phyloP scores from a whole-genome alignment of 2,888 invertebrate species.

The Philopedon plagiatum region DNA sequence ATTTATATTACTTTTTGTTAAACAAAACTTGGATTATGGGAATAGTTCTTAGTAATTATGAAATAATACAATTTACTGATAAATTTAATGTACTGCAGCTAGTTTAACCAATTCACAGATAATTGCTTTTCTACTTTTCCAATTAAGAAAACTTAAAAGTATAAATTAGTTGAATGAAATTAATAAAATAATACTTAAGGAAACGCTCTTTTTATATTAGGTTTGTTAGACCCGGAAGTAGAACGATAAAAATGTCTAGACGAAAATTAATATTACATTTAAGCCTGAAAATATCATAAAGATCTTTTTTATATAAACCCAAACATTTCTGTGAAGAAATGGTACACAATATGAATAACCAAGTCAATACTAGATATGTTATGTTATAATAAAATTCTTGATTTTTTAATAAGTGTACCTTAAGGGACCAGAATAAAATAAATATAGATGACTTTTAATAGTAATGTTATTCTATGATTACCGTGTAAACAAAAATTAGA shows the following conservation, averaged over 20 bases:
- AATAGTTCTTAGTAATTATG: conserved; percentile 4
- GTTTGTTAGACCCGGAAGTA: conserved; percentile 1
- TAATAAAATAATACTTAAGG: conserved; percentile 13
- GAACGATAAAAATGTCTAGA: conserved; percentile 7
- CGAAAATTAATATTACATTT: not conserved
- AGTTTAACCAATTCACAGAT: not conserved
- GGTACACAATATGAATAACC: no score
- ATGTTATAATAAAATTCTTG: no score
- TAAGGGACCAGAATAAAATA: no score
- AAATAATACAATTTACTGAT: not conserved
- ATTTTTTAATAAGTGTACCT: no score
- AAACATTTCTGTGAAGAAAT: no score
- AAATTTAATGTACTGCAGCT: not conserved
- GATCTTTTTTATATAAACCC: no score
- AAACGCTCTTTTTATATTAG: conserved; percentile 13
- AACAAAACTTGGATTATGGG: not conserved
- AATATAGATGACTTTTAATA: no score
- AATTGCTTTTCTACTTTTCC: conserved; percentile 7
- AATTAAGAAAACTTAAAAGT: not conserved
- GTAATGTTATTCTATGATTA: no score
- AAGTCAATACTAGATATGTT: no score
- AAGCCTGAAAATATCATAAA: not conserved
- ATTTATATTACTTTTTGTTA: not conserved
- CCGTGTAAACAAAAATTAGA: no score
- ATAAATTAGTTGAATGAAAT: conserved; percentile 10